Percentiles rank a stretch among this genome's conserved stretches.
These are phyloP conservation scores for Polyodon spathula DNA, from an alignment of 2,113 vertebrate genomes.

Conservation along the genomic window DNA sequence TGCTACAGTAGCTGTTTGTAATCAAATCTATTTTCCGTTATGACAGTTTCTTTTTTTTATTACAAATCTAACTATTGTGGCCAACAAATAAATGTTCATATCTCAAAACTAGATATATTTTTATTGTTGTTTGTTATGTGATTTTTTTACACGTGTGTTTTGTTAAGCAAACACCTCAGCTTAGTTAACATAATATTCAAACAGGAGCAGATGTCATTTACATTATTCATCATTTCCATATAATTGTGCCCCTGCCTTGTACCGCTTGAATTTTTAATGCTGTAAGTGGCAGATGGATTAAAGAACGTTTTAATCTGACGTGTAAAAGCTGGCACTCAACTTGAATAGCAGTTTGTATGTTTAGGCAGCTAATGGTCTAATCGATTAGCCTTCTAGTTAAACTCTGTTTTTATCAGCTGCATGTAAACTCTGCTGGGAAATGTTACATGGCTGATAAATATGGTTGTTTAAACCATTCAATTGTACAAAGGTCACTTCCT, in stretches of 20 bases:
- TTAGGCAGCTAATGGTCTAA: not conserved
- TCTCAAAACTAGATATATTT: too few relatives aligned
- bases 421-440: too few relatives aligned
- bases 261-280: not conserved
- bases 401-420: not conserved
- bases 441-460: too few relatives aligned
- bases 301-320: not conserved
- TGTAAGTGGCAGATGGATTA: not conserved
- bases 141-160: not conserved
- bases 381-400: not conserved
- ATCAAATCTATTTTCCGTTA: too few relatives aligned
- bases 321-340: not conserved
- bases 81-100: too few relatives aligned
- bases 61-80: too few relatives aligned
- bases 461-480: too few relatives aligned
- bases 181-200: not conserved
- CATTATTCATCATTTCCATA: slow-evolving; percentile 1
- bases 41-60: too few relatives aligned
- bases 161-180: not conserved
- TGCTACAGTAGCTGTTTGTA: too few relatives aligned
- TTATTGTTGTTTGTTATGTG: too few relatives aligned
- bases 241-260: slow-evolving; percentile 1
- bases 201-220: not conserved
- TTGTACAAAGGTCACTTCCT: too few relatives aligned
- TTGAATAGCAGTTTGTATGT: not conserved